Evolutionary conservation across 2,797 vertebrate genomes (phyloP).

Genomic region (Erethizon dorsatum): DNA sequence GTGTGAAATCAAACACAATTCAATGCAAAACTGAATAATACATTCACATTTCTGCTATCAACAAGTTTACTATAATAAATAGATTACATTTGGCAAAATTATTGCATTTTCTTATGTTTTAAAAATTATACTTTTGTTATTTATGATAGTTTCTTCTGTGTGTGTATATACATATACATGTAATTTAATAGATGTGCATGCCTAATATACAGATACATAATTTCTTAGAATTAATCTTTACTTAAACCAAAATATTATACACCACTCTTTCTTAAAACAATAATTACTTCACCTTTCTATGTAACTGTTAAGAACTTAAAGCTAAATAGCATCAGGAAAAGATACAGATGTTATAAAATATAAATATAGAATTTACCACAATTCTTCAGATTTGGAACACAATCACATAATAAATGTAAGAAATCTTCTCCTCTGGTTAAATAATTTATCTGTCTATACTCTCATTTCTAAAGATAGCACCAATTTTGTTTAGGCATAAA

Average conservation of each 20-base stretch:
- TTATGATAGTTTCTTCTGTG: background rate
- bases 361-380: background rate
- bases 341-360: background rate
- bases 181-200: background rate
- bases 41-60: background rate
- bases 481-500: background rate
- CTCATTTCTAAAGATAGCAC: background rate
- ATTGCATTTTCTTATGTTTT: background rate
- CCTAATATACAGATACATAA: background rate
- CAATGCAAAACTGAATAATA: background rate
- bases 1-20: background rate
- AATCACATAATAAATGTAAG: background rate
- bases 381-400: background rate
- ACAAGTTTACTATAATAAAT: background rate
- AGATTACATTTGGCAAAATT: background rate
- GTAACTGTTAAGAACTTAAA: background rate
- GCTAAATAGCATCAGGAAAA: background rate
- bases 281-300: background rate
- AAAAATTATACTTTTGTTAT: background rate
- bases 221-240: background rate
- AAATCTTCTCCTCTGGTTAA: background rate
- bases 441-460: background rate
- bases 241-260: background rate
- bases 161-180: background rate
- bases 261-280: background rate